Conservation (phyloP, 1,140 invertebrate genomes). For the Drosophila mauritiana region DNA sequence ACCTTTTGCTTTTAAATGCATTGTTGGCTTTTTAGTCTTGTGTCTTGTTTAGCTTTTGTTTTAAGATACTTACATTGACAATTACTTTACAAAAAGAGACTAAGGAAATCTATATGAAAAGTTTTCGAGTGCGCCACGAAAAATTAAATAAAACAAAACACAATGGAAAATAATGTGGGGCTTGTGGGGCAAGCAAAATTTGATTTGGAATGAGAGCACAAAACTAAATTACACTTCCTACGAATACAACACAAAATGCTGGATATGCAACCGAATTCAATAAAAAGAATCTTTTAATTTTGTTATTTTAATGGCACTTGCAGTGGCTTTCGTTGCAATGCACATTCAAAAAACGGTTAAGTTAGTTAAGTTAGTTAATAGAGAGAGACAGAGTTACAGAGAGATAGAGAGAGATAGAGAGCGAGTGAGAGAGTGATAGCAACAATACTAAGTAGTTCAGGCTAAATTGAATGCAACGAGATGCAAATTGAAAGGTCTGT, state of each 20-base stretch:
- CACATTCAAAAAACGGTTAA: conserved; percentile 75
- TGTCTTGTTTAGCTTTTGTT: conserved; percentile 48
- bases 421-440: conserved; percentile 63
- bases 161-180: conserved; percentile 28
- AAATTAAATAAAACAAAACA: conserved; percentile 23
- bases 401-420: conserved; percentile 56
- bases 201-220: conserved; percentile 38
- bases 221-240: conserved; percentile 73
- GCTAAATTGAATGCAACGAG: conserved; percentile 59
- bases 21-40: conserved; percentile 38
- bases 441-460: conserved; percentile 70
- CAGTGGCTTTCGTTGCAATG: conserved; percentile 58
- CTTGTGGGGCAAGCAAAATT: conserved; percentile 54
- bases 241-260: conserved; percentile 75
- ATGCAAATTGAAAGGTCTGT: conserved; percentile 46
- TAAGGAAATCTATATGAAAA: conserved; percentile 63
- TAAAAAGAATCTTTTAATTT: conserved; percentile 28
- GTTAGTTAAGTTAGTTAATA: conserved; percentile 36
- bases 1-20: conserved; percentile 60
- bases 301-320: conserved; percentile 51
- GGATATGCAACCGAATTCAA: conserved; percentile 59
- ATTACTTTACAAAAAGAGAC: conserved; percentile 73
- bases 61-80: conserved; percentile 77
- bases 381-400: conserved; percentile 55
- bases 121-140: conserved; percentile 58